A percentile compares a stretch with the other conserved stretches of the same genome.
phyloP scores from a whole-genome alignment of 1,140 invertebrate genomes.

The Diploscapter pachys region DNA sequence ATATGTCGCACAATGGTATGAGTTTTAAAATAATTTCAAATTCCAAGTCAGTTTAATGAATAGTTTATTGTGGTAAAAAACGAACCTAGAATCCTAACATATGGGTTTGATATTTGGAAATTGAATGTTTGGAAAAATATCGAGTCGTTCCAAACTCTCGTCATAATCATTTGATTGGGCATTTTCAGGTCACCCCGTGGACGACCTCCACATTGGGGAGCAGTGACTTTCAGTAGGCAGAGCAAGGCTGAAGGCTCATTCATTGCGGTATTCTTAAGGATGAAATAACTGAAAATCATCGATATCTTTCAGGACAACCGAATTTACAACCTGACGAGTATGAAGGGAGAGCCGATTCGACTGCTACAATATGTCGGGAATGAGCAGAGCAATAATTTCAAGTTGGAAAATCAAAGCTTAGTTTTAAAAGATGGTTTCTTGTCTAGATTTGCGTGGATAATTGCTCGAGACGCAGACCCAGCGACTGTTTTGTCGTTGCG shows the following conservation, averaged over 20 bases:
- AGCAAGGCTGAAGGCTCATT: constrained; percentile 25
- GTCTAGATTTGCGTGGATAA: constrained; percentile 25
- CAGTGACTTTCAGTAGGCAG: constrained; percentile 2
- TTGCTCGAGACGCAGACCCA: constrained; percentile 17
- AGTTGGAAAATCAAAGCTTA: background rate
- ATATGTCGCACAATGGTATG: too few relatives aligned
- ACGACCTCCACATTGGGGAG: constrained; percentile 24
- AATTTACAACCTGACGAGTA: background rate
- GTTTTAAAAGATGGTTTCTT: background rate
- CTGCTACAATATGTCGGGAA: constrained; percentile 28
- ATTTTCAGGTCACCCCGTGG: constrained; percentile 28
- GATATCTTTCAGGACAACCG: background rate
- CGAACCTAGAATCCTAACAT: too few relatives aligned
- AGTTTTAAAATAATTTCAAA: too few relatives aligned
- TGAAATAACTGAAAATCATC: background rate
- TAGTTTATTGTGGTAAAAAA: too few relatives aligned
- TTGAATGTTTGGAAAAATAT: too few relatives aligned
- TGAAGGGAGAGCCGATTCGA: background rate
- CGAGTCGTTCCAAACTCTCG: too few relatives aligned
- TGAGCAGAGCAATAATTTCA: constrained; percentile 24
- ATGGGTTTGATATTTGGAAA: too few relatives aligned
- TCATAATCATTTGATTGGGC: background rate
- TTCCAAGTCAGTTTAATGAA: too few relatives aligned
- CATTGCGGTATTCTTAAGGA: background rate
- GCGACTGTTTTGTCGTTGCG: constrained; percentile 12